Base-by-base conservation (phyloP, 2,888 invertebrate genomes). In the Germaria angustata region DNA sequence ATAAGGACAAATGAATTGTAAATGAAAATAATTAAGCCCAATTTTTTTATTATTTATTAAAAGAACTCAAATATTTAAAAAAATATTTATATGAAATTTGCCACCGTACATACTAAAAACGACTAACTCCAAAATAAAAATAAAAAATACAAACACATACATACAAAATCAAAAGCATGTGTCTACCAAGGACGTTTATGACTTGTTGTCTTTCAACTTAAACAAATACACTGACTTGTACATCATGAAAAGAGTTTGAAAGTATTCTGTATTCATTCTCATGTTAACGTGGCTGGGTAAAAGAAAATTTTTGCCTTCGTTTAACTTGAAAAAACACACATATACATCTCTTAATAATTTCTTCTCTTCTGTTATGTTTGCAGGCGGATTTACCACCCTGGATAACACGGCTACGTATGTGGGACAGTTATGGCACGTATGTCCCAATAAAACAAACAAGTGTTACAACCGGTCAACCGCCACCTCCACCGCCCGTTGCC, bases 351-450 rank as follows among this genome's bases (percentile, higher is more conserved):
- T 13, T n/a, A 49, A 65, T 73, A 41, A 63, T 44, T 55, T 71
- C 55, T 7, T 71, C 17, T 65, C 44, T 6, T 61, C 32, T 53
- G 4, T 20, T 71, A 9, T 61, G 17, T 51, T 61, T 81, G 22
- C 36, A 91, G 91, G 89, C 89, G 84, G 91, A 91, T 86, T 86
- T 91, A 75, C 91, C 91, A 53, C 92, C 92, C 32, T 96, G 95
- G 91, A 94, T 95, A 39, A 95, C 95, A 34, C 93, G 95, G 86
- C 91, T 96, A 82, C 93, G 95, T 84, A 94, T 96, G 87, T 95
- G 95, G 94, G 95, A 95, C 90, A 95, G 95, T 68, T 93, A 93
- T 84, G 93, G 92, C 66, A 92, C 91, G 44, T 92, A 92, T 82
- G 91, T 92, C 81, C 89, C 91, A 66, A 88, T 89, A 68, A 91